Percentiles rank a stretch among this genome's conserved stretches.
Evolutionary conservation across 2,113 vertebrate genomes (phyloP).

Genomic region (Anhinga anhinga): DNA sequence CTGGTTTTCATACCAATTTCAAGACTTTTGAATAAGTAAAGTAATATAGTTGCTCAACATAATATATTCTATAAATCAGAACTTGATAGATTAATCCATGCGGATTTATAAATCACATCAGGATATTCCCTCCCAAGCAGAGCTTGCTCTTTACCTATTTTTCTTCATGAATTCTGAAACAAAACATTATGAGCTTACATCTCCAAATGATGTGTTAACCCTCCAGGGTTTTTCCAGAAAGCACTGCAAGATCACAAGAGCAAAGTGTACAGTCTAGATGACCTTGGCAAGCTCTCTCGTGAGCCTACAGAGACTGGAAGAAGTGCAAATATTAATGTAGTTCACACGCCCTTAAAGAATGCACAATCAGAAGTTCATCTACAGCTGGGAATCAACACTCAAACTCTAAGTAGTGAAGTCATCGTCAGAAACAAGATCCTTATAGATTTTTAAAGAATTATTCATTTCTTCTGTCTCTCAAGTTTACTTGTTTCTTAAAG

Average conservation of each 20-base stretch:
- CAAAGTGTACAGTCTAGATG: neutral
- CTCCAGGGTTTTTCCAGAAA: neutral
- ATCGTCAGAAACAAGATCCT: neutral
- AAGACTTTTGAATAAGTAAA: conserved; percentile 2
- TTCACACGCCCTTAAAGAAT: neutral
- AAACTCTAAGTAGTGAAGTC: neutral
- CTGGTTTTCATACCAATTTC: neutral
- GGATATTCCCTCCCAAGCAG: conserved; percentile 23
- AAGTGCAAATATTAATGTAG: neutral
- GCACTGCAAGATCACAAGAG: neutral
- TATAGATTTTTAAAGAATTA: neutral
- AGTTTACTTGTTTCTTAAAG: neutral
- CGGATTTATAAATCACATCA: conserved; percentile 27
- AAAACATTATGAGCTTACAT: neutral
- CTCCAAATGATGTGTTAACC: neutral
- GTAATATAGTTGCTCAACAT: conserved; percentile 10
- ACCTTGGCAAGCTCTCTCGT: neutral
- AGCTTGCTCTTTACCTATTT: conserved; percentile 7
- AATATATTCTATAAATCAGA: conserved; percentile 42
- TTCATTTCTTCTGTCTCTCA: neutral
- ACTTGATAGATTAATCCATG: conserved; percentile 29
- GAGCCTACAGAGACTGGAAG: neutral
- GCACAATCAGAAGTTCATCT: neutral
- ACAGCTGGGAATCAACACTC: neutral
- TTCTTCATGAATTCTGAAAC: neutral